Percentiles rank a stretch among this genome's conserved stretches.
These are phyloP conservation scores for Yponomeuta sedellus DNA, from an alignment of 2,888 invertebrate genomes.

Conservation along the genomic window DNA sequence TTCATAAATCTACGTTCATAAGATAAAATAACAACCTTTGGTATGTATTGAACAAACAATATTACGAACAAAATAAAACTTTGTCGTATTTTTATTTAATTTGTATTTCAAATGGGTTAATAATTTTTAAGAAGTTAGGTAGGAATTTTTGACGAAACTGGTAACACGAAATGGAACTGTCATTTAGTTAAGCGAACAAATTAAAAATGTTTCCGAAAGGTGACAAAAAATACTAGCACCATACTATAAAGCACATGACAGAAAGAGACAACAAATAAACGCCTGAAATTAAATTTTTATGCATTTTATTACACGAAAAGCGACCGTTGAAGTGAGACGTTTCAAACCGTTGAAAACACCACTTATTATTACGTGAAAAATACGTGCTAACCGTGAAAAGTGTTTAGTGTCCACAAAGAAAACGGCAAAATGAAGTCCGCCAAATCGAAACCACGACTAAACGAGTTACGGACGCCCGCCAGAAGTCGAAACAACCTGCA, in stretches of 20 bases:
- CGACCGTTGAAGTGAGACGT: constrained; percentile 60
- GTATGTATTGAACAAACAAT: too few relatives aligned
- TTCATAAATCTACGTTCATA: too few relatives aligned
- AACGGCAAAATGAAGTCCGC: constrained; percentile 54
- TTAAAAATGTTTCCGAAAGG: background rate
- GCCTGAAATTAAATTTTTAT: background rate
- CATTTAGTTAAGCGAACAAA: background rate
- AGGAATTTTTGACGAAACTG: background rate
- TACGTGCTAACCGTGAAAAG: constrained; percentile 26
- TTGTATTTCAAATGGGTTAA: too few relatives aligned
- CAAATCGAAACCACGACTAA: constrained; percentile 63
- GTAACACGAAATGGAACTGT: background rate
- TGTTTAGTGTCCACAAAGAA: constrained; percentile 16
- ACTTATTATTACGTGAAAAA: constrained; percentile 26
- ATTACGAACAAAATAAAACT: too few relatives aligned
- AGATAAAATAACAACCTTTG: too few relatives aligned
- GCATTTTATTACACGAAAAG: constrained; percentile 20
- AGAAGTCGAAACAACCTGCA: constrained; percentile 59
- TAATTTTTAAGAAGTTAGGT: background rate
- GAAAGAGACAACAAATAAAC: background rate
- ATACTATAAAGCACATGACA: background rate
- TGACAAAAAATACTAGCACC: background rate
- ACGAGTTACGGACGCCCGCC: constrained; percentile 64
- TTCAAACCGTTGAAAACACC: constrained; percentile 43
- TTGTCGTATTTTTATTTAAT: too few relatives aligned